These are phyloP conservation scores for Opisthograptis luteolata DNA, from an alignment of 2,888 invertebrate genomes.

Conservation along the genomic window DNA sequence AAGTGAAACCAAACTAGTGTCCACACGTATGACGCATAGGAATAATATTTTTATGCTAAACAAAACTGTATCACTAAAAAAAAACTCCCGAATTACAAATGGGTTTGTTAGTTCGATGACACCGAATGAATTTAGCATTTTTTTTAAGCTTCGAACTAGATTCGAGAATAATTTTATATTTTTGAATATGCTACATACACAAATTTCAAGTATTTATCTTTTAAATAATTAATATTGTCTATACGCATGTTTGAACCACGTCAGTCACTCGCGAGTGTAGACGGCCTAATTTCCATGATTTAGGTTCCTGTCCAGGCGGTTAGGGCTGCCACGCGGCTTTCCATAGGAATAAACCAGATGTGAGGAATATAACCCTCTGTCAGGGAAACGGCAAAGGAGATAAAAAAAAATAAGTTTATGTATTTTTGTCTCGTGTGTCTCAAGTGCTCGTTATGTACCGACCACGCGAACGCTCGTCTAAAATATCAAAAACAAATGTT, in stretches of 20 bases:
- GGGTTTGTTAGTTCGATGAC: conserved; percentile 21
- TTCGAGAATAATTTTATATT: not conserved
- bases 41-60: too few species aligned
- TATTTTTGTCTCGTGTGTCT: too few species aligned
- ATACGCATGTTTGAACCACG: conserved; percentile 14
- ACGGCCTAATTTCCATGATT: conserved; percentile 60
- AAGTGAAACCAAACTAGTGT: too few species aligned
- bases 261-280: conserved; percentile 33
- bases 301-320: conserved; percentile 45
- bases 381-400: too few species aligned
- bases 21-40: too few species aligned
- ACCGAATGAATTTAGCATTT: not conserved
- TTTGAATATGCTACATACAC: conserved; percentile 3
- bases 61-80: not conserved
- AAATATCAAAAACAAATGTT: too few species aligned
- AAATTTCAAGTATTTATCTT: conserved; percentile 17
- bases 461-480: too few species aligned
- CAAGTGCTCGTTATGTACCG: too few species aligned
- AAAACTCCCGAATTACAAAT: conserved; percentile 9
- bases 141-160: conserved; percentile 9
- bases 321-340: conserved; percentile 7
- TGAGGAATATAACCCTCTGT: too few species aligned
- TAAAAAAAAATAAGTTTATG: too few species aligned
- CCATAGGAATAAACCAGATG: too few species aligned
- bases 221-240: conserved; percentile 11